These are phyloP conservation scores for Eptesicus fuscus DNA, from an alignment of 2,113 vertebrate species.

Conservation along the genomic window DNA sequence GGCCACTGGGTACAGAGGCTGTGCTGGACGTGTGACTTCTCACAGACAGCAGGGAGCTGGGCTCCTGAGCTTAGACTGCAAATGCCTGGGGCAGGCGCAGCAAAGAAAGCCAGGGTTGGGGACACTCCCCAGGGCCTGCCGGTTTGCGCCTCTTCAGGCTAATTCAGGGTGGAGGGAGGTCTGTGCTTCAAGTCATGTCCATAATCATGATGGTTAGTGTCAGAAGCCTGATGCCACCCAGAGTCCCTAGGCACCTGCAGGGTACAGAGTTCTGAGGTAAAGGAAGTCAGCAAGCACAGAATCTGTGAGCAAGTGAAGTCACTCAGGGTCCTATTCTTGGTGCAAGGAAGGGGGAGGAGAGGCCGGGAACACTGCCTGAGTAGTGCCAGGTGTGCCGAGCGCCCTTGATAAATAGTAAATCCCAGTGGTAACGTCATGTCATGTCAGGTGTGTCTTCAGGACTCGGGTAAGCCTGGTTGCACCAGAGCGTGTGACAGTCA, in stretches of 20 bases:
- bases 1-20: neutral
- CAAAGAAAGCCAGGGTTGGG: neutral
- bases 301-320: constrained; percentile 6
- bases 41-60: neutral
- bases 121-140: constrained; percentile 36
- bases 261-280: constrained; percentile 38
- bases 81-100: constrained; percentile 4
- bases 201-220: neutral
- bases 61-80: neutral
- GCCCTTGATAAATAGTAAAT: constrained; percentile 38
- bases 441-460: neutral
- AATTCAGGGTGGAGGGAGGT: constrained; percentile 17
- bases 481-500: neutral
- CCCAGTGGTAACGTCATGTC: neutral
- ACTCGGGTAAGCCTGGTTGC: neutral
- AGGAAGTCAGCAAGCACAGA: constrained; percentile 34
- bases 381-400: neutral
- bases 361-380: neutral
- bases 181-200: constrained; percentile 35
- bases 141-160: neutral
- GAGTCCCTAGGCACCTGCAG: constrained; percentile 3
- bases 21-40: neutral
- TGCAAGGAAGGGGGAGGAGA: neutral
- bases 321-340: neutral
- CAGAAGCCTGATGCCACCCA: constrained; percentile 10